Evolutionary conservation across 2,797 vertebrate genomes (phyloP).

Genomic region (Pseudomugil tenellus): DNA sequence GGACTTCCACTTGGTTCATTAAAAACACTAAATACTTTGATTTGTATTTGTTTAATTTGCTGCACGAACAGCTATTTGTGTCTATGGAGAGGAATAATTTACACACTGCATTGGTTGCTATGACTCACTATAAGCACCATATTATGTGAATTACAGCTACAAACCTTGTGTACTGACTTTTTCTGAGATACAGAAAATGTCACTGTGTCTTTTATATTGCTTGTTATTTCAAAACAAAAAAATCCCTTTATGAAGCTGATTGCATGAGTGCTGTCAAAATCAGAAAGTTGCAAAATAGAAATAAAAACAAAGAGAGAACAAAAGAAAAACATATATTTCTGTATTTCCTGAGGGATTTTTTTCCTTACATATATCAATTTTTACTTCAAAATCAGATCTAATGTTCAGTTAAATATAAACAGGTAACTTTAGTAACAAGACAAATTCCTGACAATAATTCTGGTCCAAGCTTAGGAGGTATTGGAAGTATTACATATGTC

Average conservation of each 20-base stretch:
- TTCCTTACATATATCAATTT: neutral
- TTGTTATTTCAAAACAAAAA: neutral
- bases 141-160: too few species aligned
- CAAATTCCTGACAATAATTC: neutral
- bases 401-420: neutral
- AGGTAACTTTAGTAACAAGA: neutral
- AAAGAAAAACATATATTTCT: neutral
- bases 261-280: neutral
- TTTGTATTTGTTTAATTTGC: conserved; percentile 10
- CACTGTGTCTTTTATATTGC: too few species aligned
- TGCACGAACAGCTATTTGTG: conserved; percentile 12
- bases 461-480: neutral
- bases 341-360: neutral
- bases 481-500: neutral
- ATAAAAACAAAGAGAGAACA: neutral
- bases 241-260: neutral
- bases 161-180: too few species aligned
- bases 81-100: too few species aligned
- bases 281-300: neutral
- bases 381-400: neutral
- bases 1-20: conserved; percentile 1
- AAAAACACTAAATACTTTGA: conserved; percentile 16
- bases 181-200: neutral
- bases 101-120: too few species aligned
- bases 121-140: too few species aligned